A percentile compares a stretch with the other conserved stretches of the same genome.
phyloP scores from a whole-genome alignment of 2,797 vertebrate species.

The Pseudocheirus occidentalis region DNA sequence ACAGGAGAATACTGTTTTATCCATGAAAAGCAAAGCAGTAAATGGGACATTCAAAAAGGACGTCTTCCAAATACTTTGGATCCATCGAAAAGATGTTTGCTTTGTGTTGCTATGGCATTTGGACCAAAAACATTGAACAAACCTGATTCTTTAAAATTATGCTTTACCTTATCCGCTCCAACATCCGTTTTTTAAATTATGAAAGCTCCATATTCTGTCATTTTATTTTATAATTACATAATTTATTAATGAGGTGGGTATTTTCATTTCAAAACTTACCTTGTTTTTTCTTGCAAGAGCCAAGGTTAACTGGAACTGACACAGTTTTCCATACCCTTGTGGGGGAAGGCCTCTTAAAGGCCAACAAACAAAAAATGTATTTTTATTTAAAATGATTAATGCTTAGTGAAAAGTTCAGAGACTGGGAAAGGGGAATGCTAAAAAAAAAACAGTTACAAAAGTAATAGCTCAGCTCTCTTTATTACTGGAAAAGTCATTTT shows the following conservation, averaged over 20 bases:
- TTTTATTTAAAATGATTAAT: slow-evolving; percentile 82
- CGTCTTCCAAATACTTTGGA: background rate
- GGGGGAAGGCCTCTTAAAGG: slow-evolving; percentile 67
- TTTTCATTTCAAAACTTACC: slow-evolving; percentile 68
- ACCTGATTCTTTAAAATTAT: slow-evolving; percentile 50
- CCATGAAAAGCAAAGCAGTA: slow-evolving; percentile 19
- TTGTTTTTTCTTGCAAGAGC: slow-evolving; percentile 51
- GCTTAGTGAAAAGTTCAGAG: slow-evolving; percentile 75
- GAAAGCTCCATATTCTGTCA: slow-evolving; percentile 70
- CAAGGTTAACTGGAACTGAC: slow-evolving; percentile 54
- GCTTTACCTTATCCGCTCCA: slow-evolving; percentile 74
- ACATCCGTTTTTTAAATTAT: slow-evolving; percentile 77
- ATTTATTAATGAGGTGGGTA: slow-evolving; percentile 77
- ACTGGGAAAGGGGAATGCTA: slow-evolving; percentile 69
- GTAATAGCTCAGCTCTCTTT: slow-evolving; percentile 58
- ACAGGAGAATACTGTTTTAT: slow-evolving; percentile 12
- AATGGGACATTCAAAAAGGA: slow-evolving; percentile 15
- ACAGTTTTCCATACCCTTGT: slow-evolving; percentile 70
- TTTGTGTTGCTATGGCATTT: slow-evolving; percentile 16
- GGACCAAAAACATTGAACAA: slow-evolving; percentile 26
- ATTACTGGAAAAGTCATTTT: slow-evolving; percentile 79
- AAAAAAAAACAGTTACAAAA: slow-evolving; percentile 60
- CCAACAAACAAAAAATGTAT: slow-evolving; percentile 74
- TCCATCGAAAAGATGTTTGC: background rate
- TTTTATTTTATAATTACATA: slow-evolving; percentile 75